phyloP scores from a whole-genome alignment of 53 echinoderm and acorn worm species.

The Holothuria leucospilota region DNA sequence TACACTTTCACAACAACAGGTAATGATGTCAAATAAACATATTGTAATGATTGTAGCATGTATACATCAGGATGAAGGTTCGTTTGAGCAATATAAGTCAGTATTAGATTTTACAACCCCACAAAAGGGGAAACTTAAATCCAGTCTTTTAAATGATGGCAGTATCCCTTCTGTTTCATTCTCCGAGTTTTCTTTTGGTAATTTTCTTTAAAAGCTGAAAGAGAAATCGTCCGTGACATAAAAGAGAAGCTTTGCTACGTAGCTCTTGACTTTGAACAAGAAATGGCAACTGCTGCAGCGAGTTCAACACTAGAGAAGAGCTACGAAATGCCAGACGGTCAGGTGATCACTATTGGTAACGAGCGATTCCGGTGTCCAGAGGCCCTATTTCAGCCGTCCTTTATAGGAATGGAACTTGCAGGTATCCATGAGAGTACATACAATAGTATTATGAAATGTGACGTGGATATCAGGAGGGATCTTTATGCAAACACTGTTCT shows the following conservation, averaged over 20 bases:
- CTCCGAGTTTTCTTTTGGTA: neutral
- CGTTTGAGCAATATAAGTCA: no score
- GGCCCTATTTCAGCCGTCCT: conserved; percentile 90
- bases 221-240: conserved; percentile 98
- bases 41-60: no score
- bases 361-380: conserved; percentile 86
- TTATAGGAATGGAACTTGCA: conserved; percentile 86
- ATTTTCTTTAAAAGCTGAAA: conserved; percentile 69
- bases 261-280: conserved; percentile 92
- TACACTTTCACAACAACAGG: no score
- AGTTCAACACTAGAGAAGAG: conserved; percentile 89
- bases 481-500: conserved; percentile 95
- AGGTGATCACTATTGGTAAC: conserved; percentile 77
- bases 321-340: conserved; percentile 89
- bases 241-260: conserved; percentile 92
- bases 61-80: no score
- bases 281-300: conserved; percentile 82
- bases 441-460: conserved; percentile 98
- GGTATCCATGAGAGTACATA: conserved; percentile 94
- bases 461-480: conserved; percentile 95
- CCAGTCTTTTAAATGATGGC: no score
- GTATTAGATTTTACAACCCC: no score
- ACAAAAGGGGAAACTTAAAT: no score
- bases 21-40: no score
- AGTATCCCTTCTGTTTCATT: no score